Percentiles rank a stretch among this genome's conserved stretches.
Evolutionary conservation across 1,140 invertebrate species (phyloP).

Genomic region (Lepidurus arcticus): DNA sequence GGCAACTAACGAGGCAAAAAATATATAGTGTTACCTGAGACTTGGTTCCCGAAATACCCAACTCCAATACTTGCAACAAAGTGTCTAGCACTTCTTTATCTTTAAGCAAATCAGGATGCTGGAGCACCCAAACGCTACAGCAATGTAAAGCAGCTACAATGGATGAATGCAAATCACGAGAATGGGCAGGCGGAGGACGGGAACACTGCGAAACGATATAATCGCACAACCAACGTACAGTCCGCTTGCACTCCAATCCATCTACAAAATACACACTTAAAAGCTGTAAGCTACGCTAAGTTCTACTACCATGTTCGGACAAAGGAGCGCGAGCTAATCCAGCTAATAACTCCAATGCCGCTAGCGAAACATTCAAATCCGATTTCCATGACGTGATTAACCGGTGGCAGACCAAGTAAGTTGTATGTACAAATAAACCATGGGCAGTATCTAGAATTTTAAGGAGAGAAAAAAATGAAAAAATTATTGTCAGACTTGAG

Average conservation of each 20-base stretch:
- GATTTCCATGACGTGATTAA: constrained; percentile 93
- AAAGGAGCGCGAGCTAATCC: constrained; percentile 80
- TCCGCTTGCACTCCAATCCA: constrained; percentile 77
- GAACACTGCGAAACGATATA: constrained; percentile 91
- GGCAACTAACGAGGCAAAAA: neutral
- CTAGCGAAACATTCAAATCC: constrained; percentile 89
- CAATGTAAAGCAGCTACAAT: constrained; percentile 92
- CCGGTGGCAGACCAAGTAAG: constrained; percentile 87
- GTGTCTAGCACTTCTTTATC: constrained; percentile 88
- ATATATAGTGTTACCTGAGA: constrained; percentile 50
- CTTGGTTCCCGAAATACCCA: constrained; percentile 94
- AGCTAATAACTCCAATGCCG: constrained; percentile 83
- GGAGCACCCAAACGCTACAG: constrained; percentile 83
- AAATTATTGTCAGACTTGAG: too few relatives aligned
- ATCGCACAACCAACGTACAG: constrained; percentile 97
- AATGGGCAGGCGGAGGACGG: constrained; percentile 89
- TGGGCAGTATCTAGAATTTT: constrained; percentile 65
- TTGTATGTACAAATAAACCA: constrained; percentile 81
- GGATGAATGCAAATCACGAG: constrained; percentile 94
- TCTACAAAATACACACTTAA: constrained; percentile 49
- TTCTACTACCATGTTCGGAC: constrained; percentile 65
- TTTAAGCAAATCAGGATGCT: constrained; percentile 77
- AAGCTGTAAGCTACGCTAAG: constrained; percentile 28
- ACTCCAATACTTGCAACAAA: constrained; percentile 91
- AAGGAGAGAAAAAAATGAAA: neutral